Conservation (phyloP, 2,797 vertebrate species). For the Mormyrops boulengeri region DNA sequence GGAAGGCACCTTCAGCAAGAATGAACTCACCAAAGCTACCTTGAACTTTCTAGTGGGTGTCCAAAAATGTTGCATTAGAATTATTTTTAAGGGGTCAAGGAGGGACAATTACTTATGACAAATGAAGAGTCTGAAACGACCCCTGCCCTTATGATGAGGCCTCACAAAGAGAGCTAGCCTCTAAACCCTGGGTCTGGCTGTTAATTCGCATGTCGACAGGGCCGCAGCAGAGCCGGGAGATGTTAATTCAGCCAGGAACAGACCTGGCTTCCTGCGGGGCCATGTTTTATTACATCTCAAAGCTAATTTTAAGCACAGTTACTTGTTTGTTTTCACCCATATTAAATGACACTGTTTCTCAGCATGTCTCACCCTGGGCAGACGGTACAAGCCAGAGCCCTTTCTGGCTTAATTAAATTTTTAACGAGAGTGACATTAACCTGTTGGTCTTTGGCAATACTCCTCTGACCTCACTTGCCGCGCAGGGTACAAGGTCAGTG, state of each 20-base stretch:
- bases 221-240: not conserved
- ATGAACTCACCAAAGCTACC: not conserved
- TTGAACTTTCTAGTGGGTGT: not conserved
- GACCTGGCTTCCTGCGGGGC: not conserved
- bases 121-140: not conserved
- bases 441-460: not conserved
- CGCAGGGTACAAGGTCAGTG: not conserved
- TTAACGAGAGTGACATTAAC: not conserved
- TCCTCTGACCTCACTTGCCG: not conserved
- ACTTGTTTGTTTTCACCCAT: not conserved
- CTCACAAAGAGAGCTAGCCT: not conserved
- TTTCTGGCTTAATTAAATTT: constrained; percentile 8
- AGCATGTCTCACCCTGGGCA: not conserved
- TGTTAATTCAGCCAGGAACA: not conserved
- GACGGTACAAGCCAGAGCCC: not conserved
- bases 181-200: not conserved
- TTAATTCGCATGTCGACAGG: not conserved
- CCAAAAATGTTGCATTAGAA: not conserved
- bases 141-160: not conserved
- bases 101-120: not conserved
- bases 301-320: not conserved
- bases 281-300: not conserved
- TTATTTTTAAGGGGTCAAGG: not conserved
- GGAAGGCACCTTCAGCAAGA: not conserved
- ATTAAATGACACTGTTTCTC: constrained; percentile 11